Conservation (phyloP, 2,888 invertebrate genomes). For the Chironomus riparius region DNA sequence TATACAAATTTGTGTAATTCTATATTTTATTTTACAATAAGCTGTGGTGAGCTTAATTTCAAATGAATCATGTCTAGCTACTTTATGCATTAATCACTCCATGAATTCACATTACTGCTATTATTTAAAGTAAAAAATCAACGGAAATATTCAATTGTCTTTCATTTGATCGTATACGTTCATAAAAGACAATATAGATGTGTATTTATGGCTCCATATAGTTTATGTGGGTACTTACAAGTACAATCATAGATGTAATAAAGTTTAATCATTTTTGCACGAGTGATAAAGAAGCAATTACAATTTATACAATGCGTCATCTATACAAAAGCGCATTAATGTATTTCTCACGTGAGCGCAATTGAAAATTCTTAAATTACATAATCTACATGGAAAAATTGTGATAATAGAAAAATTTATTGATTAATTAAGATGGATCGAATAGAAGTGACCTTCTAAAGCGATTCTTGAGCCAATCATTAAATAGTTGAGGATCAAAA, state of each 20-base stretch:
- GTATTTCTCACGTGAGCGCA: background rate
- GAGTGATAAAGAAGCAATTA: background rate
- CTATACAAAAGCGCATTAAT: background rate
- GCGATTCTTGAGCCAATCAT: background rate
- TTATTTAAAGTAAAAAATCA: background rate
- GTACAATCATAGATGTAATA: background rate
- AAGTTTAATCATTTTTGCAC: background rate
- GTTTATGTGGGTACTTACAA: background rate
- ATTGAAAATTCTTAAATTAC: background rate
- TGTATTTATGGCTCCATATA: background rate
- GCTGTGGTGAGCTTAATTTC: too few species aligned
- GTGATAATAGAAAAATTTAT: too few species aligned
- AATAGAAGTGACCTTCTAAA: background rate
- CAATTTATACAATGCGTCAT: background rate
- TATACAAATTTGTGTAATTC: too few species aligned
- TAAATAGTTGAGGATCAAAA: too few species aligned
- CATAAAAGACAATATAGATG: background rate
- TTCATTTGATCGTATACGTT: background rate
- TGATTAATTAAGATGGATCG: background rate
- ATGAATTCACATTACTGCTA: too few species aligned
- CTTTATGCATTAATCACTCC: too few species aligned
- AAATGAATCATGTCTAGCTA: too few species aligned
- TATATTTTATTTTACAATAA: too few species aligned
- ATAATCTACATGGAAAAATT: background rate
- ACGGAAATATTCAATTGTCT: constrained; percentile 3